Percentiles rank a stretch among this genome's conserved stretches.
These are phyloP conservation scores for Sebastes oblongus DNA, from an alignment of 2,797 vertebrate species.

Conservation along the genomic window DNA sequence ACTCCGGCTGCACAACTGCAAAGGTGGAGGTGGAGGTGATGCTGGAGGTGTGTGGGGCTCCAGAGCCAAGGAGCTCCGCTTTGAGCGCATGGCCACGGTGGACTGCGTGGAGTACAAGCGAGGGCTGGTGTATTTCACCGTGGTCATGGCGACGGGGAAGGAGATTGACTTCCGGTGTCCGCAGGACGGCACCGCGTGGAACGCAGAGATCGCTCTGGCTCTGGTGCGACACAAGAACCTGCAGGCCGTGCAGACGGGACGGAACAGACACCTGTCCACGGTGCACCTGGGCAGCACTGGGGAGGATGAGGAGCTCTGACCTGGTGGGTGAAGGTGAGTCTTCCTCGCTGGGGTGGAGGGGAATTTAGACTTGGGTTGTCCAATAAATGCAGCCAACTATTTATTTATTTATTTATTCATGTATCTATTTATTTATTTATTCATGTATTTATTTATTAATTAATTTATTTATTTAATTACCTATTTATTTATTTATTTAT, in stretches of 20 bases:
- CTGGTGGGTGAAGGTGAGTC: neutral
- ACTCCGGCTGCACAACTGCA: slow-evolving; percentile 82
- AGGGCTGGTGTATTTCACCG: slow-evolving; percentile 91
- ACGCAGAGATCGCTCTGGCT: slow-evolving; percentile 91
- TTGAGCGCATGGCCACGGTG: slow-evolving; percentile 90
- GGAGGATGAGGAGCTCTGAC: slow-evolving; percentile 72
- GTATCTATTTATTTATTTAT: no score
- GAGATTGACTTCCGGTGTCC: slow-evolving; percentile 93
- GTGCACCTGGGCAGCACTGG: slow-evolving; percentile 75
- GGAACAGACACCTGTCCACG: slow-evolving; percentile 81
- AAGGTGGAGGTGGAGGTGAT: slow-evolving; percentile 34
- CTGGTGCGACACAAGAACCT: slow-evolving; percentile 93
- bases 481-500: no score
- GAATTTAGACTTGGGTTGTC: no score
- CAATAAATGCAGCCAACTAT: no score
- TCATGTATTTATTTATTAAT: rapidly evolving
- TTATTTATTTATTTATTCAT: no score
- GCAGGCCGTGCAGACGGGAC: slow-evolving; percentile 88
- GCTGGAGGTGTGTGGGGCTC: slow-evolving; percentile 66
- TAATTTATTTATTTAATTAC: no score
- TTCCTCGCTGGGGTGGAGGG: no score
- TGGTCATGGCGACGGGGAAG: slow-evolving; percentile 89
- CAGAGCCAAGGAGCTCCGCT: slow-evolving; percentile 88
- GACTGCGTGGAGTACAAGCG: slow-evolving; percentile 95
- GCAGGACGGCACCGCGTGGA: slow-evolving; percentile 91